These are phyloP conservation scores for Chaetogeoica ovagalla DNA, from an alignment of 2,888 invertebrate genomes.

Conservation along the genomic window DNA sequence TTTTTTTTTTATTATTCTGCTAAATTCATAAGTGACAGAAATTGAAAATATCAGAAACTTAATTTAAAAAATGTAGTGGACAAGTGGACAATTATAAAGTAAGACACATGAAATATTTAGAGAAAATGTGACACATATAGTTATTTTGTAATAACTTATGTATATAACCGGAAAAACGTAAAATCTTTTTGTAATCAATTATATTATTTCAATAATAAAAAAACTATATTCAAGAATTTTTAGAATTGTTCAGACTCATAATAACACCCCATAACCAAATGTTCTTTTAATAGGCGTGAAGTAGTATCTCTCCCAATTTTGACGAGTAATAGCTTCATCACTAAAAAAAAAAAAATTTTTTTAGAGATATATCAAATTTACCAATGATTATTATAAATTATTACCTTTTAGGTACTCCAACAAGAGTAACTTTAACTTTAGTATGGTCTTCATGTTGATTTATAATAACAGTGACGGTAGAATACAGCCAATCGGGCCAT, in stretches of 20 bases:
- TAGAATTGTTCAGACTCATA: slow-evolving; percentile 44
- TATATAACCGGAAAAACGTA: neutral
- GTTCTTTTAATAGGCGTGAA: slow-evolving; percentile 92
- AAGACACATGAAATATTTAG: neutral
- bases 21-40: neutral
- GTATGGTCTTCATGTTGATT: slow-evolving; percentile 89
- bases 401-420: slow-evolving; percentile 76
- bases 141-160: neutral
- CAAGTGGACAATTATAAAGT: slow-evolving; percentile 5
- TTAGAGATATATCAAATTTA: no score
- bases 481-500: slow-evolving; percentile 92
- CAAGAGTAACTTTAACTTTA: slow-evolving; percentile 77
- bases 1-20: slow-evolving; percentile 20
- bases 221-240: slow-evolving; percentile 32
- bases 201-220: slow-evolving; percentile 33
- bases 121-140: neutral
- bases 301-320: slow-evolving; percentile 93
- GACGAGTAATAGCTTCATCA: slow-evolving; percentile 76
- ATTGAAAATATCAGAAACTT: slow-evolving; percentile 3
- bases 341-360: slow-evolving; percentile 58
- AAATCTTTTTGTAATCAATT: slow-evolving; percentile 4
- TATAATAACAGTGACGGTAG: slow-evolving; percentile 81
- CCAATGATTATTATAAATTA: no score
- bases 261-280: slow-evolving; percentile 69
- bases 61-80: neutral